Evolutionary conservation across 2,113 vertebrate species (phyloP), one percentile per base, ranked within the genome.

Genomic region (Pseudorectes ferrugineus): DNA sequence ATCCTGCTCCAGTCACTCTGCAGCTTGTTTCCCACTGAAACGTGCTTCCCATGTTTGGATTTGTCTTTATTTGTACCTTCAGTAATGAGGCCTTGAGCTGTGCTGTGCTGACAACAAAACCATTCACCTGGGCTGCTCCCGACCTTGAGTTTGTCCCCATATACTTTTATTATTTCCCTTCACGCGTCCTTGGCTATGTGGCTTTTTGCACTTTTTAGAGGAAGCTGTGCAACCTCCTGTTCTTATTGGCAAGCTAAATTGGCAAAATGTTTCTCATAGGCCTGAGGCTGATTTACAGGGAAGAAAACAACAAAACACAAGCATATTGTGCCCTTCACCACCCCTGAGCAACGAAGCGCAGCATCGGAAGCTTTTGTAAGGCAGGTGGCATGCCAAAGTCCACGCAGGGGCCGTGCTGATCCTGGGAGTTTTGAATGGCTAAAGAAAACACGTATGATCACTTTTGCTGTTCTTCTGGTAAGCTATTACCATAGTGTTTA

Each of bases 191-290:
- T 40, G 29, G 7, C 51, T 80, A 14, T 28, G 24, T 71, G 75
- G 75, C 88, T 62, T 86, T 93, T 94, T 93, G 63, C 57, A 62
- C 51, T 63, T 88, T 77, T 80, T 77, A 95, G 85, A 80, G 85
- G 72, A 97, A 94, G 79, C 95, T 95, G 72, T 93, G 85, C 68
- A 94, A 70, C 63, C 85, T 92, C 88, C 88, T 97, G 94, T 70
- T 90, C 68, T 83, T 88, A 66, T 5, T 95, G 92, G 83, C 89
- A 89, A 23, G 11, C 48, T 78, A 6, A 81, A 87, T 6, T 86
- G 83, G 43, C 86, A 77, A 84, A 88, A 29, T 78, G 36, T 74
- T 91, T 88, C 73, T 68, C 8, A 9, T 12, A 63, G 57, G 61
- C 86, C 68, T 40, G 63, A 74, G 76, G 61, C 75, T 86, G 40